Percentiles rank a stretch among this genome's conserved stretches.
Evolutionary conservation across 2,888 invertebrate species (phyloP).

Genomic region (Heteromurus nitidus): DNA sequence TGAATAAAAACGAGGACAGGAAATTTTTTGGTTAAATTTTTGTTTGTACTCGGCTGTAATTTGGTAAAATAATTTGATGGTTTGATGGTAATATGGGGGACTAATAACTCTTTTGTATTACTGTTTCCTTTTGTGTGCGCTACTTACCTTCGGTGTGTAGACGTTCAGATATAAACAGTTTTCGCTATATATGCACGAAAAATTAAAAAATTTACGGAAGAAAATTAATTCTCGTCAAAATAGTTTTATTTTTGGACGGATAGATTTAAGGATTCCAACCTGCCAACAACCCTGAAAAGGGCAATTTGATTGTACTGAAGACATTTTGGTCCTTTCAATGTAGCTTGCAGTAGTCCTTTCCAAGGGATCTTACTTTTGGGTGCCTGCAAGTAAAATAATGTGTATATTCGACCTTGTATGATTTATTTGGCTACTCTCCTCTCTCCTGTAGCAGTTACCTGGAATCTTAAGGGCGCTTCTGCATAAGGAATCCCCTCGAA

Average conservation of each 20-base stretch:
- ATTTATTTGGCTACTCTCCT: too few species aligned
- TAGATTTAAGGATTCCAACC: constrained; percentile 15
- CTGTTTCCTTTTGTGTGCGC: background rate
- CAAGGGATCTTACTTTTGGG: constrained; percentile 65
- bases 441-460: constrained; percentile 42
- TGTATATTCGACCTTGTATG: too few species aligned
- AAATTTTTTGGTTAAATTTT: constrained; percentile 25
- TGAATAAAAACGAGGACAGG: constrained; percentile 54
- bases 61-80: too few species aligned
- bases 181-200: constrained; percentile 39
- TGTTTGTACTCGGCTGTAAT: constrained; percentile 27
- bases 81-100: too few species aligned
- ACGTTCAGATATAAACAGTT: constrained; percentile 69
- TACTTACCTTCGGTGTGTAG: constrained; percentile 59
- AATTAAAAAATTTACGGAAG: background rate
- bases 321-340: constrained; percentile 65
- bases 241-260: background rate
- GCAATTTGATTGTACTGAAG: constrained; percentile 65
- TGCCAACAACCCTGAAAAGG: constrained; percentile 60
- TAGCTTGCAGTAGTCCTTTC: constrained; percentile 60
- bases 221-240: background rate
- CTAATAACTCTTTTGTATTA: background rate
- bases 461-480: constrained; percentile 64
- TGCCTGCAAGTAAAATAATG: too few species aligned
- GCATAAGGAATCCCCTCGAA: constrained; percentile 67